phyloP scores from a whole-genome alignment of 2,797 vertebrate genomes.

The Bufotes viridis region DNA sequence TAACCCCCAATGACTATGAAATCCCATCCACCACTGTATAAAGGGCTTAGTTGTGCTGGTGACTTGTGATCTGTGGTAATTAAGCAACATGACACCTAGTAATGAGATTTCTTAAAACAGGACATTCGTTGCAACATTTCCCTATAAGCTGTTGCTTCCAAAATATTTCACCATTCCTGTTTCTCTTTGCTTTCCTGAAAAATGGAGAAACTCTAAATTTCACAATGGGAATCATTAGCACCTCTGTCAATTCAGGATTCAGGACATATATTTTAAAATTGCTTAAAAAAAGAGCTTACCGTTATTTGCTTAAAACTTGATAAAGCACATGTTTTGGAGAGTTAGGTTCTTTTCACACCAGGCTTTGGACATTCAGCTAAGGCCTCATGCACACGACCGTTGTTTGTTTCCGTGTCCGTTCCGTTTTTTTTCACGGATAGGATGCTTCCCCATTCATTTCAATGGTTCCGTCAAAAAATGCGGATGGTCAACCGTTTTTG shows the following conservation, averaged over 20 bases:
- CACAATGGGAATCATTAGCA: constrained; percentile 12
- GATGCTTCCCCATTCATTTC: no score
- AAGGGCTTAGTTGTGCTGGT: no score
- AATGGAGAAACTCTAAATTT: not conserved
- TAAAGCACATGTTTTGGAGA: not conserved
- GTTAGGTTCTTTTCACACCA: not conserved
- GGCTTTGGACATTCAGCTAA: no score
- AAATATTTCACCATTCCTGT: constrained; percentile 2
- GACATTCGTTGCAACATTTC: constrained; percentile 4
- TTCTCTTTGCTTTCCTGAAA: constrained; percentile 11
- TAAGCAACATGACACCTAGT: not conserved
- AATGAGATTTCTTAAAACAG: constrained; percentile 9
- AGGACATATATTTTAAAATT: no score
- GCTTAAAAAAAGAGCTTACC: not conserved
- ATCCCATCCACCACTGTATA: no score
- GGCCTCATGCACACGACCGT: no score
- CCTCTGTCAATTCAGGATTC: not conserved
- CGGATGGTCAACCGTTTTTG: no score
- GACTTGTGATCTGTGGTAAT: not conserved
- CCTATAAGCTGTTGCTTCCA: not conserved
- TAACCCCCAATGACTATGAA: no score
- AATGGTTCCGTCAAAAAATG: no score
- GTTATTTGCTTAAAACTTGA: not conserved
- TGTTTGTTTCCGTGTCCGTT: no score
- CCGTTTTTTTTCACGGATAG: no score